These are phyloP conservation scores for Lutjanus campechanus DNA, from an alignment of 2,797 vertebrate species.

Conservation along the genomic window DNA sequence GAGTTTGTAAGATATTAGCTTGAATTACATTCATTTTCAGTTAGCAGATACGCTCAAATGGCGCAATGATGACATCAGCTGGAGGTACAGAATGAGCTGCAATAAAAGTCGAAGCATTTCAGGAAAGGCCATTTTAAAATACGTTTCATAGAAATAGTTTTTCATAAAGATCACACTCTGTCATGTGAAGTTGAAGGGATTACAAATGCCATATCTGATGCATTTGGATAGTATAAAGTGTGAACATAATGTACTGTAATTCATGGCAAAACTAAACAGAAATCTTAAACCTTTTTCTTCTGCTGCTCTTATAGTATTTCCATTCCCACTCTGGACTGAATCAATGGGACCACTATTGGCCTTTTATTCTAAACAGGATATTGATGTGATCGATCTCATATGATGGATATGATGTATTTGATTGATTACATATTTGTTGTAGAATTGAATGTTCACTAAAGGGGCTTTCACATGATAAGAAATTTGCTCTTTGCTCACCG, in stretches of 20 bases:
- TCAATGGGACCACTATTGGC: not conserved
- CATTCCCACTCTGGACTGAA: too few relatives aligned
- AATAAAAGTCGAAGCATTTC: slow-evolving; percentile 17
- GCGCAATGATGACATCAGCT: not conserved
- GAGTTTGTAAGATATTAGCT: not conserved
- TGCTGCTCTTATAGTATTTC: too few relatives aligned
- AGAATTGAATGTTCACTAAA: not conserved
- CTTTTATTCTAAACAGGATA: not conserved
- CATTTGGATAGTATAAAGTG: not conserved
- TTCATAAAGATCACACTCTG: slow-evolving; percentile 9
- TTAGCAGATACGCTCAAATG: slow-evolving; percentile 8
- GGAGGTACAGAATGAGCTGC: slow-evolving; percentile 6
- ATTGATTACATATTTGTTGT: not conserved
- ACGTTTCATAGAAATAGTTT: not conserved
- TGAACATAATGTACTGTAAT: not conserved
- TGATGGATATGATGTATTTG: not conserved
- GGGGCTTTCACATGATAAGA: too few relatives aligned
- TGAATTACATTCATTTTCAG: slow-evolving; percentile 2
- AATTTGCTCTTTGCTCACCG: too few relatives aligned
- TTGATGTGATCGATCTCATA: not conserved
- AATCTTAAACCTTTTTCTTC: too few relatives aligned
- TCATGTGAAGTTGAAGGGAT: not conserved
- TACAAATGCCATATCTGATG: not conserved
- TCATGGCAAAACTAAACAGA: too few relatives aligned
- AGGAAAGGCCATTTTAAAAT: not conserved